Evolutionary conservation across 1,140 invertebrate species (phyloP), one percentile per base, ranked within the genome.

Genomic region (Hycleus cichorii): DNA sequence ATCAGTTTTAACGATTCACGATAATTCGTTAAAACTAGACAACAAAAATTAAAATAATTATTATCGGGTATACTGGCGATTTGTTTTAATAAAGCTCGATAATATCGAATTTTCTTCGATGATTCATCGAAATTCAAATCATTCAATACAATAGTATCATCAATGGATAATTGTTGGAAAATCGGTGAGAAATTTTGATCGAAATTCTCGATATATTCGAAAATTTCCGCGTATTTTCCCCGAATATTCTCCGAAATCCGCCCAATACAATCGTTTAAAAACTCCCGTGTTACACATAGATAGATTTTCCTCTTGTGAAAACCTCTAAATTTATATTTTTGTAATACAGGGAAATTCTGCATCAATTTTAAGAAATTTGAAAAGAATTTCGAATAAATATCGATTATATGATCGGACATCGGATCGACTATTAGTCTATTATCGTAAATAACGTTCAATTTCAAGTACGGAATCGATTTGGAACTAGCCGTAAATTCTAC

Each of bases 271-370:
- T 61, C 49, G 7, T 47, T 18, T 8, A 69, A 54, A 51, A 69
- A 69, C 26, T 69, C 64, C 7, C 66, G 24, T 0, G 67, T 69
- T 48, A 69, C 27, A 53, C 59, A 65, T 2, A 67, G 46, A 24
- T 45, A 47, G 6, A 67, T 62, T 27, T 42, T 55, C 59, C 60
- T 64, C 5, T 53, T 56, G 12, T 60, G 49, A 18, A 46, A 61
- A 8, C 59, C 60, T 47, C 63, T 64, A 12, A 49, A 74, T 68
- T 49, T 47, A 18, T 59, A 56, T 45, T 52, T 63, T 48, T 62
- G 51, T 32, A 66, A 54, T 8, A 50, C 7, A 57, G 26, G 59
- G 49, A 8, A 64, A 51, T 11, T 68, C 60, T 45, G 40, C 42
- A 11, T 54, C 60, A 11, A 26, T 49, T 8, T 47, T 46, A 10